Percentiles rank a stretch among this genome's conserved stretches.
These are phyloP conservation scores for Procambarus virginalis DNA, from an alignment of 1,140 invertebrate species.

Conservation along the genomic window DNA sequence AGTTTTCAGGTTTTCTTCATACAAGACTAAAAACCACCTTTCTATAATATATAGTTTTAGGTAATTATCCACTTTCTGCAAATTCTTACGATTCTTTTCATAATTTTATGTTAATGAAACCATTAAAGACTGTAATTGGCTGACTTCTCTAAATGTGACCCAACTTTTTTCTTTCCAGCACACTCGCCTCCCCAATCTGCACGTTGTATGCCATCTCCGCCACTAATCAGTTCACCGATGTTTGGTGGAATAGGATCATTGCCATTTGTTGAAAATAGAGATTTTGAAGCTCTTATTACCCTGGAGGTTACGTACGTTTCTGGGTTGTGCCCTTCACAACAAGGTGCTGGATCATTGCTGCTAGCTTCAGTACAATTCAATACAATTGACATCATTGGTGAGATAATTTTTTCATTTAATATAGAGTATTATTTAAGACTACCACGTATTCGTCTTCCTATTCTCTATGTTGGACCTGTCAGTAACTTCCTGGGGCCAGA, in stretches of 20 bases:
- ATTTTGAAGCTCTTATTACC: slow-evolving; percentile 88
- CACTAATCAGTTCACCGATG: slow-evolving; percentile 31
- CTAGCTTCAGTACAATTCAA: slow-evolving; percentile 89
- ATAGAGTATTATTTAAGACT: too few relatives aligned
- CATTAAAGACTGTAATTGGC: too few relatives aligned
- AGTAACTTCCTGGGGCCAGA: too few relatives aligned
- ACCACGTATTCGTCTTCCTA: too few relatives aligned
- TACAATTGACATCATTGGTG: slow-evolving; percentile 89
- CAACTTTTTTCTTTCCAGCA: slow-evolving; percentile 23
- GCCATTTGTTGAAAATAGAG: slow-evolving; percentile 73
- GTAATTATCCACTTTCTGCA: too few relatives aligned
- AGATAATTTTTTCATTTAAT: not conserved
- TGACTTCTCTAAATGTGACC: not conserved
- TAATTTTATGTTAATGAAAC: too few relatives aligned
- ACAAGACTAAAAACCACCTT: too few relatives aligned
- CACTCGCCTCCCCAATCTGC: slow-evolving; percentile 62
- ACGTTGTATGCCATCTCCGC: slow-evolving; percentile 71
- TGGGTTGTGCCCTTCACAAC: slow-evolving; percentile 74
- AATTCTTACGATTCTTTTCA: too few relatives aligned
- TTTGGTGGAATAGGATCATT: slow-evolving; percentile 13
- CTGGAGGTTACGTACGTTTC: slow-evolving; percentile 86
- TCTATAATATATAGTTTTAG: too few relatives aligned
- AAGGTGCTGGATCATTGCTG: slow-evolving; percentile 71
- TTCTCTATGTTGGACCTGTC: too few relatives aligned
- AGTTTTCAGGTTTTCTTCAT: too few relatives aligned